Evolutionary conservation across 2,888 invertebrate genomes (phyloP), one percentile per base, ranked within the genome.

Genomic region (Agriopis aurantiaria): DNA sequence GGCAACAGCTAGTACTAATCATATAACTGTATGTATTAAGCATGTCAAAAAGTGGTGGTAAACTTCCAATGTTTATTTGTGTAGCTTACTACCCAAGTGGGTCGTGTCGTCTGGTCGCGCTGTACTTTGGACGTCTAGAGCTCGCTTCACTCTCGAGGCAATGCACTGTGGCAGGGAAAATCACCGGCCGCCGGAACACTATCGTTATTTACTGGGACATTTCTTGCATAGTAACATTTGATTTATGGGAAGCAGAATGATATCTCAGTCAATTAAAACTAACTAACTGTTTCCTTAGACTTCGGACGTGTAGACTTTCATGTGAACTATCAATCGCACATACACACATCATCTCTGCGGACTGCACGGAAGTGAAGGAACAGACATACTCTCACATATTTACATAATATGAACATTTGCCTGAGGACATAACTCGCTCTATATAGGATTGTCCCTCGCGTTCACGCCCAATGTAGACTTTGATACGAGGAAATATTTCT

Each of bases 71-170:
- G 49, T 65, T 61, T 67, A 60, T 71, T 71, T 74, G 68, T 73
- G 53, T 66, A 69, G 69, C 64, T 41, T 23, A 23, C 17, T 69
- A 66, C 68, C 41, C 57, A 75, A 75, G 69, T 91, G 69, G 90
- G 92, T 87, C 91, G 88, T 66, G 70, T 73, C 78, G 92, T 92
- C 92, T 92, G 86, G 83, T 63, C 78, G 64, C 51, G 59, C 17
- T 70, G 91, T 71, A 90, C 92, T 92, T 92, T 91, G 91, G 56
- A 80, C 90, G 90, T 89, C 92, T 88, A 74, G 81, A 74, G 80
- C 76, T 4, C 33, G 33, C 33, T 33, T 33, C 33, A 33, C 33
- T 33, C n/a, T 11, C 46, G 61, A 62, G 49, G 51, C 83, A 84
- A 82, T 81, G 83, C 80, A 83, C 83, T 79, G 69, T 43, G 46